phyloP scores from a whole-genome alignment of 2,113 vertebrate genomes.

The Gavia stellata region DNA sequence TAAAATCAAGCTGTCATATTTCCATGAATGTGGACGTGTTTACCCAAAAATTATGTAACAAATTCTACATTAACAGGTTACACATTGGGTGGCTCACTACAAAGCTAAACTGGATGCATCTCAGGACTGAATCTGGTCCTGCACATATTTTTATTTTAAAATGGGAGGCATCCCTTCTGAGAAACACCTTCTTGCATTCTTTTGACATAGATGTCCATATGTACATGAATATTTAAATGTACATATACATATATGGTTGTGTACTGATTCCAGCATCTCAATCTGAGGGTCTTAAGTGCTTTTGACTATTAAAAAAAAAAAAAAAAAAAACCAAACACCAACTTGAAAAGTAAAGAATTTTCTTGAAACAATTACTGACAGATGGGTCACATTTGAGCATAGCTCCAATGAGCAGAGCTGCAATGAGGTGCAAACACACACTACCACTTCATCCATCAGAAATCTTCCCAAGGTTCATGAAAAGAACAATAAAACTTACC shows the following conservation, averaged over 20 bases:
- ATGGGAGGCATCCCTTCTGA: background rate
- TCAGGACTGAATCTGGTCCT: background rate
- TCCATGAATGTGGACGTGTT: background rate
- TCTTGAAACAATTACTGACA: background rate
- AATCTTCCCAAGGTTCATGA: background rate
- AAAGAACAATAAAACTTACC: constrained; percentile 33
- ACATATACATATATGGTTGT: background rate
- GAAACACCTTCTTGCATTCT: background rate
- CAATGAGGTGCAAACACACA: background rate
- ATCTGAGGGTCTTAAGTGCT: background rate
- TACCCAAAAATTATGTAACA: background rate
- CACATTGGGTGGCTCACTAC: background rate
- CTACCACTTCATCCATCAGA: background rate
- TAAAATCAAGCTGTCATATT: background rate
- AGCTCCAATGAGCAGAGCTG: background rate
- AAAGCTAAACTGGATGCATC: background rate
- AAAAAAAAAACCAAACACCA: background rate
- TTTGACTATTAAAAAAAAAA: background rate
- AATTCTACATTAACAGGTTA: background rate
- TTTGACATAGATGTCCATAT: background rate
- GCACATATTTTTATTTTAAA: background rate
- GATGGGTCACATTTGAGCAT: background rate
- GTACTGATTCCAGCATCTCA: background rate
- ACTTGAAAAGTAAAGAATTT: background rate
- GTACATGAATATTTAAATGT: background rate